phyloP scores from a whole-genome alignment of 2,113 vertebrate genomes.

The Scophthalmus maximus region DNA sequence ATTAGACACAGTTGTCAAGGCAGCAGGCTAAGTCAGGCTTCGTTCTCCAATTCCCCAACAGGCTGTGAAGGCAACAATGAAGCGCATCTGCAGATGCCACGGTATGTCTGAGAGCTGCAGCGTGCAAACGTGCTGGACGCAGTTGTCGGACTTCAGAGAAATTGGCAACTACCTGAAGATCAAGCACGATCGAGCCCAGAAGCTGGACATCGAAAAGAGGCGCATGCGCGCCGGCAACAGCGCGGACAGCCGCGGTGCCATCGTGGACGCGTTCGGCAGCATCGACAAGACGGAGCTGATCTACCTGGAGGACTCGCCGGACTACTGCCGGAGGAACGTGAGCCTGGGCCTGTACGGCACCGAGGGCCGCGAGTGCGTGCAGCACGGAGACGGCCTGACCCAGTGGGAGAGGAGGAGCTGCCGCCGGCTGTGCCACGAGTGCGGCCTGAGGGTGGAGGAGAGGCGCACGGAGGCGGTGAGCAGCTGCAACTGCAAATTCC shows the following conservation, averaged over 20 bases:
- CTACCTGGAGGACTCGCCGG: slow-evolving; percentile 95
- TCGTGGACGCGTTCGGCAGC: slow-evolving; percentile 83
- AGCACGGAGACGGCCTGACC: slow-evolving; percentile 81
- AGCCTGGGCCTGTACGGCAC: slow-evolving; percentile 92
- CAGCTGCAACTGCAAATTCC: slow-evolving; percentile 97
- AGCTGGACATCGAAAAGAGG: slow-evolving; percentile 91
- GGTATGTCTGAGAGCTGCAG: slow-evolving; percentile 98
- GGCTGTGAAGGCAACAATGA: slow-evolving; percentile 93
- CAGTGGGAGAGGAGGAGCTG: slow-evolving; percentile 90
- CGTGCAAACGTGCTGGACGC: slow-evolving; percentile 95
- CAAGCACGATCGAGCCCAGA: slow-evolving; percentile 90
- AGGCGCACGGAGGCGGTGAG: slow-evolving; percentile 84
- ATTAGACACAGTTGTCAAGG: no score
- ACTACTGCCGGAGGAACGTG: slow-evolving; percentile 91
- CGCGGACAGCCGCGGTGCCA: slow-evolving; percentile 87
- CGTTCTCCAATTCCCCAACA: slow-evolving; percentile 50
- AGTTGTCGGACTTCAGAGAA: slow-evolving; percentile 92
- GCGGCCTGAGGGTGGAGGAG: slow-evolving; percentile 90
- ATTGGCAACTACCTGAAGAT: slow-evolving; percentile 91
- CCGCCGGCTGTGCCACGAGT: slow-evolving; percentile 90
- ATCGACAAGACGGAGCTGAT: slow-evolving; percentile 87
- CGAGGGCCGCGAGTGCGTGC: slow-evolving; percentile 93
- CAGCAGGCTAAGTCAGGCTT: no score
- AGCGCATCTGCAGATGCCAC: slow-evolving; percentile 93
- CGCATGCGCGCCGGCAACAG: slow-evolving; percentile 88